Evolutionary conservation across 2,113 vertebrate genomes (phyloP), one percentile per base, ranked within the genome.

Genomic region (Oenanthe oenanthe): DNA sequence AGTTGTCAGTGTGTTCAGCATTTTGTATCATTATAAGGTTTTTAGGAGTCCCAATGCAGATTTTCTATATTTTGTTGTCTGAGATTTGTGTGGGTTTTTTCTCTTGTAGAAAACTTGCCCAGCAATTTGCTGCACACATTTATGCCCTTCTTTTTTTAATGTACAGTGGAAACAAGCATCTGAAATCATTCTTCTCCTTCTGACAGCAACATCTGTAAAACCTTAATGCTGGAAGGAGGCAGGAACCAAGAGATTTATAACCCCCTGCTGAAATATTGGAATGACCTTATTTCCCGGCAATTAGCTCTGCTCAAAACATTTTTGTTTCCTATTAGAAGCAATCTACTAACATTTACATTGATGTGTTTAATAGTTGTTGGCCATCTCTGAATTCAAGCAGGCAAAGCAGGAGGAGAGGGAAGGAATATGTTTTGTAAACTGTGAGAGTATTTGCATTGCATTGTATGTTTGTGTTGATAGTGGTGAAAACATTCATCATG

Each of bases 181-280:
- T 96, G 94, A 93, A 96, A 95, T 85, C 72, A 74, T 92, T 94
- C 91, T 88, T 84, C 58, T 82, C 54, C 32, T 93, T 51, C 89
- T 95, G 89, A 96, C 89, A 96, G 82, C 85, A 90, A 95, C 96
- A 96, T 97, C 95, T 97, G 95, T 95, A 96, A 96, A 95, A 92
- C 88, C 88, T 97, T 96, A 96, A 83, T 7, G 8, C 65, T 97
- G 88, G 92, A 88, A 83, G 88, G 88, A 88, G 82, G 60, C 71
- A 85, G 88, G 92, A 93, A 92, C 91, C 70, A 40, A 62, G 93
- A 96, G 89, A 95, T 96, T 96, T 96, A 96, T 90, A 96, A 93
- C 88, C 94, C 83, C 92, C 89, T 0, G 11, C 95, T 94, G 96
- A 96, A 94, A 94, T 90, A 92, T 90, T 96, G 94, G 92, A 97